phyloP scores from a whole-genome alignment of 1,140 invertebrate genomes.

The Chrysoperla carnea region DNA sequence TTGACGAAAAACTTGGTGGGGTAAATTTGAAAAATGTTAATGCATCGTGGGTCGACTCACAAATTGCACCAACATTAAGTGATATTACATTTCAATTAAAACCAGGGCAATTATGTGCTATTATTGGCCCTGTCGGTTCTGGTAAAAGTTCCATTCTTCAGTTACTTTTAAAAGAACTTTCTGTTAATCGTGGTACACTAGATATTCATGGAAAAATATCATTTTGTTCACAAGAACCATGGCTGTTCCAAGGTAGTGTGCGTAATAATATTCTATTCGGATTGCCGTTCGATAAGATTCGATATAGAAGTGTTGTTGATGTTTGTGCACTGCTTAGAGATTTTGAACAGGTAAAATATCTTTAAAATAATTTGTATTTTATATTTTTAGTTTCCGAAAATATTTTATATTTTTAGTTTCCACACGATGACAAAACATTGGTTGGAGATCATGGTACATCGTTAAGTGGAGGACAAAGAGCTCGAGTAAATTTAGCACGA shows the following conservation, averaged over 20 bases:
- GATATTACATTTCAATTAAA: conserved; percentile 38
- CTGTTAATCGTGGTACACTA: conserved; percentile 36
- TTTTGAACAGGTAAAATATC: conserved; percentile 24
- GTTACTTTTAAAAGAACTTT: conserved; percentile 50
- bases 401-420: conserved; percentile 19
- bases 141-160: conserved; percentile 68
- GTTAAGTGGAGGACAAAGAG: conserved; percentile 55
- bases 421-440: conserved; percentile 47
- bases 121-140: conserved; percentile 61
- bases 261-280: conserved; percentile 72
- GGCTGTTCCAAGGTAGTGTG: conserved; percentile 49
- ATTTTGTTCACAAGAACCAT: conserved; percentile 60
- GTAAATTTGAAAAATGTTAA: conserved; percentile 29
- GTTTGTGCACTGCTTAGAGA: conserved; percentile 53
- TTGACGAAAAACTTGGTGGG: conserved; percentile 13
- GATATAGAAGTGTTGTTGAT: conserved; percentile 39
- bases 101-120: conserved; percentile 44
- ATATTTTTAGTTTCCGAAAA: conserved; percentile 26
- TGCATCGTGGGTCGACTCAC: conserved; percentile 37
- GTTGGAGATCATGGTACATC: conserved; percentile 64
- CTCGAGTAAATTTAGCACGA: conserved; percentile 38
- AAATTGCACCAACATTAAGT: conserved; percentile 37
- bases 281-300: conserved; percentile 35
- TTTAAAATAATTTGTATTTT: no score
- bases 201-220: conserved; percentile 40